Conservation (phyloP, 2,797 vertebrate species). For the Danionella dracula region DNA sequence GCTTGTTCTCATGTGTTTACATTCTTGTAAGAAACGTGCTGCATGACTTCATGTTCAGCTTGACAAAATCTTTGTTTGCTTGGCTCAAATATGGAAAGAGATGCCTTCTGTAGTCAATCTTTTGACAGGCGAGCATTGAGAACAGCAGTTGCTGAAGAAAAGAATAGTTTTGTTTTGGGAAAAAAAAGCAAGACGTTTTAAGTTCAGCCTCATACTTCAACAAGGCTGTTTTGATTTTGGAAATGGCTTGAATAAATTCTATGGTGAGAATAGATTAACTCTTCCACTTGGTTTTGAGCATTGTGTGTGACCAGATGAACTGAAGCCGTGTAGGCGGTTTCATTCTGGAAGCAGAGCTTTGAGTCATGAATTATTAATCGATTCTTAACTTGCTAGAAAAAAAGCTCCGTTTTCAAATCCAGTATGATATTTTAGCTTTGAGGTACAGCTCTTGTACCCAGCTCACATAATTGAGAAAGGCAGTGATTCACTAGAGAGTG, state of each 20-base stretch:
- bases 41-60: conserved; percentile 8
- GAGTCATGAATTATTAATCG: conserved; percentile 28
- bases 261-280: too few relatives aligned
- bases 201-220: too few relatives aligned
- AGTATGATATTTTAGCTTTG: conserved; percentile 19
- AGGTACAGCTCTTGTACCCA: conserved; percentile 2
- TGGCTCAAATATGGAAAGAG: not conserved
- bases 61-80: not conserved
- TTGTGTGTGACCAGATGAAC: conserved; percentile 7
- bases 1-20: conserved; percentile 6
- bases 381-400: conserved; percentile 15
- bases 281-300: not conserved
- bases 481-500: conserved; percentile 4
- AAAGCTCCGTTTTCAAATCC: not conserved
- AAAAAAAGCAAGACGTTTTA: too few relatives aligned
- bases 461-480: conserved; percentile 10
- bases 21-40: conserved; percentile 12
- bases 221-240: too few relatives aligned
- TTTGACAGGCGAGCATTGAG: not conserved
- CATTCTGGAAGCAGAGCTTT: conserved; percentile 1
- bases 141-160: not conserved
- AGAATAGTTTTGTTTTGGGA: not conserved
- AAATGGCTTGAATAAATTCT: too few relatives aligned
- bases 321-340: not conserved
- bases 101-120: not conserved